Evolutionary conservation across 2,797 vertebrate genomes (phyloP).

Genomic region (Hypotaenidia okinawae): DNA sequence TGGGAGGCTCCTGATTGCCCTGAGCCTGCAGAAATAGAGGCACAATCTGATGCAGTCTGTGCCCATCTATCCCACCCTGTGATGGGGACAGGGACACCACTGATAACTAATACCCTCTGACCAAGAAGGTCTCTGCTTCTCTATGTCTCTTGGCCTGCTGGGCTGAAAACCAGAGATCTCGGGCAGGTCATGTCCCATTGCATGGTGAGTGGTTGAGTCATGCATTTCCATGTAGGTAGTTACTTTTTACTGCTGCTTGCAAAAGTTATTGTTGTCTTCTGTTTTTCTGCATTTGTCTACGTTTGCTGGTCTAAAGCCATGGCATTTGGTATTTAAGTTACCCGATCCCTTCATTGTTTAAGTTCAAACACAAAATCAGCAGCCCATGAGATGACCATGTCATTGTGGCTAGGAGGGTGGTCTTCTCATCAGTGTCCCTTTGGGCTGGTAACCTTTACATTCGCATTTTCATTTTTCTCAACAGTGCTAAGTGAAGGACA

Average conservation of each 20-base stretch:
- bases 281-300: background rate
- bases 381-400: background rate
- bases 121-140: background rate
- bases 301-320: background rate
- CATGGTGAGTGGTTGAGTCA: background rate
- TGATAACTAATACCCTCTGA: background rate
- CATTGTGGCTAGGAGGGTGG: accelerated
- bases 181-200: background rate
- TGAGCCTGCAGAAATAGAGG: background rate
- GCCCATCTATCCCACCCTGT: background rate
- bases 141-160: accelerated
- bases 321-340: background rate
- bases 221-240: background rate
- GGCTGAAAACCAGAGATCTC: background rate
- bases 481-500: background rate
- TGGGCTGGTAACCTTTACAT: background rate
- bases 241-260: background rate
- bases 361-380: background rate
- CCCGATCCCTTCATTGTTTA: background rate
- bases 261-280: background rate
- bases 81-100: accelerated
- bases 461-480: background rate
- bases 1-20: background rate
- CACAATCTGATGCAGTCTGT: accelerated
- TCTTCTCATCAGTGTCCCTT: background rate